phyloP scores from a whole-genome alignment of 23 tunicate genomes.

The Trididemnum clinides region DNA sequence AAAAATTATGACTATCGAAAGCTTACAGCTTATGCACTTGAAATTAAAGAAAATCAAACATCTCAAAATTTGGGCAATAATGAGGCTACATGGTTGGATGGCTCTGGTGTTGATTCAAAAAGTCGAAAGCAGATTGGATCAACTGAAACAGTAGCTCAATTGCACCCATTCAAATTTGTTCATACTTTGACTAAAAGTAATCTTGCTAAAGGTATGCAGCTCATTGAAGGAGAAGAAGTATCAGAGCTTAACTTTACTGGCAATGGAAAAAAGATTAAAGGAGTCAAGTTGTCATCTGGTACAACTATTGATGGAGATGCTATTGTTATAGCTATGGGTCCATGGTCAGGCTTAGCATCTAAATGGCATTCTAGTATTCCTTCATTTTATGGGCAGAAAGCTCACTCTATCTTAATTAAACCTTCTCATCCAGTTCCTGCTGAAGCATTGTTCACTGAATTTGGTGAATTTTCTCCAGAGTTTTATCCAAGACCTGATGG shows the following conservation, averaged over 20 bases:
- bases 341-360: slow-evolving; percentile 73
- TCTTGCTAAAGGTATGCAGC: slow-evolving; percentile 3
- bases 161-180: slow-evolving; percentile 73
- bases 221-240: slow-evolving; percentile 40
- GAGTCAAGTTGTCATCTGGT: slow-evolving; percentile 24
- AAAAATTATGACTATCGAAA: slow-evolving; percentile 57
- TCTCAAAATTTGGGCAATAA: not conserved
- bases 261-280: not conserved
- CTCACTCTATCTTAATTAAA: slow-evolving; percentile 62
- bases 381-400: slow-evolving; percentile 81
- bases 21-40: slow-evolving; percentile 36
- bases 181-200: slow-evolving; percentile 25
- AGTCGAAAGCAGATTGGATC: slow-evolving; percentile 38
- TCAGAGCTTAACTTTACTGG: not conserved
- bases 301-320: slow-evolving; percentile 35
- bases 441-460: slow-evolving; percentile 56
- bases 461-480: slow-evolving; percentile 64
- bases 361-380: slow-evolving; percentile 55
- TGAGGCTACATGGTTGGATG: slow-evolving; percentile 47
- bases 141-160: slow-evolving; percentile 44
- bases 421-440: slow-evolving; percentile 49
- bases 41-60: not conserved
- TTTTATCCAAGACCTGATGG: slow-evolving; percentile 91
- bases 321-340: slow-evolving; percentile 76
- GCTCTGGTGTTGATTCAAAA: slow-evolving; percentile 22